Evolutionary conservation across 1,140 invertebrate species (phyloP), one percentile per base, ranked within the genome.

Genomic region (Apis cerana): DNA sequence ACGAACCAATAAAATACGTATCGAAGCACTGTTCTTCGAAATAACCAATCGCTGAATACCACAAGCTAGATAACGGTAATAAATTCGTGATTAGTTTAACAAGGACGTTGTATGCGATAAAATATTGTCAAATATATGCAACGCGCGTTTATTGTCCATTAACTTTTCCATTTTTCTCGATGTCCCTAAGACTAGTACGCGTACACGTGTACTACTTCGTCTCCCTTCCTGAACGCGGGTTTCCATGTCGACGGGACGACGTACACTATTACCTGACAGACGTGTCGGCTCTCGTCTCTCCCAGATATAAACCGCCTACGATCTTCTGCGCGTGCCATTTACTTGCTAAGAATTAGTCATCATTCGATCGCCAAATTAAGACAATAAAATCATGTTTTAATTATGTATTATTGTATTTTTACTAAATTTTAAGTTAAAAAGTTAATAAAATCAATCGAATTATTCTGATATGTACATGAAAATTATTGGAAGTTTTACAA

Each of bases 311-410:
- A 54, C 75, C 56, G 13, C 27, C 75, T 21, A 58, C 67, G 58
- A 82, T 62, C 75, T 58, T 50, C 76, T 71, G 75, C 81, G 81
- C 67, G 67, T 78, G 58, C 27, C 75, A 68, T 33, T 56, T 58
- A 27, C 62, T n/a, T n/a, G n/a, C 48, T 5, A 27, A 10, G 11
- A 58, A 64, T 52, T 50, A 12, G 12, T 19, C 64, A 48, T 19
- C 58, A 77, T 70, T 69, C 27, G 58, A 33, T 69, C 64, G 65
- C 48, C 27, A 17, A 82, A 77, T 68, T 70, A 12, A 21, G 19
- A 27, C n/a, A 72, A 43, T 21, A 33, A 72, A 72, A 72, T 72
- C 70, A 58, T 69, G n/a, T 19, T 5, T 7, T 21, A 43, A 43
- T 4, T 43, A 43, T 43, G 33, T 43, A 43, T 43, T 43, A 43